Conservation (phyloP, 2,888 invertebrate species). For the Seira musarum region DNA sequence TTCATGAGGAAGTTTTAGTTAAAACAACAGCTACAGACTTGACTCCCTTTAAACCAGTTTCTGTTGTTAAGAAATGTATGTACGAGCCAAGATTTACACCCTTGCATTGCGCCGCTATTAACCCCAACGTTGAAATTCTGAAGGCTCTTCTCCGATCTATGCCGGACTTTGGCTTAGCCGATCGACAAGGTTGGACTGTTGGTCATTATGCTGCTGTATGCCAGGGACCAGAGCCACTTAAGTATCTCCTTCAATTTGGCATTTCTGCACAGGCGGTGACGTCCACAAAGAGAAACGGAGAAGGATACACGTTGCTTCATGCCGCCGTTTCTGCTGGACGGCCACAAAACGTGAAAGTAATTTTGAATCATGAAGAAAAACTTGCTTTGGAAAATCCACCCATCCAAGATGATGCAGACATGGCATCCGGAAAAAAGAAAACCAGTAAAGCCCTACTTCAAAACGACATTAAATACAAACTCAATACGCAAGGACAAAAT, state of each 20-base stretch:
- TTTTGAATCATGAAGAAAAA: slow-evolving; percentile 66
- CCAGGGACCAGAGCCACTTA: slow-evolving; percentile 73
- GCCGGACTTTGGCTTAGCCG: slow-evolving; percentile 73
- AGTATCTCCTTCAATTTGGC: slow-evolving; percentile 71
- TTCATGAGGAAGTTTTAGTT: slow-evolving; percentile 62
- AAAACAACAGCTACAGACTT: slow-evolving; percentile 41
- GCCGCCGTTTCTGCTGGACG: slow-evolving; percentile 72
- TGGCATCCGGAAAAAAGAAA: slow-evolving; percentile 35
- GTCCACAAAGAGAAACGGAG: slow-evolving; percentile 69
- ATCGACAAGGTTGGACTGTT: slow-evolving; percentile 72
- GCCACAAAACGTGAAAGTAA: slow-evolving; percentile 72
- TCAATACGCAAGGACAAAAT: slow-evolving; percentile 70
- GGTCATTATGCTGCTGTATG: slow-evolving; percentile 76
- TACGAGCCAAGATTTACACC: slow-evolving; percentile 73
- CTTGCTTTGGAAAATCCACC: slow-evolving; percentile 60
- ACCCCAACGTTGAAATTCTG: slow-evolving; percentile 74
- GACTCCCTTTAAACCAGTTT: slow-evolving; percentile 67
- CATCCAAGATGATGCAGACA: slow-evolving; percentile 47
- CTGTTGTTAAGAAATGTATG: slow-evolving; percentile 69
- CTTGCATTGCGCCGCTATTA: slow-evolving; percentile 75
- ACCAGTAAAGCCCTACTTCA: slow-evolving; percentile 22
- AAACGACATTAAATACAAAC: slow-evolving; percentile 39
- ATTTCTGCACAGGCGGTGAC: slow-evolving; percentile 69
- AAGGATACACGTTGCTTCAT: slow-evolving; percentile 73
- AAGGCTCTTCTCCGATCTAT: slow-evolving; percentile 72